phyloP scores from a whole-genome alignment of 2,888 invertebrate genomes.

The Drosophila fulvimacula region DNA sequence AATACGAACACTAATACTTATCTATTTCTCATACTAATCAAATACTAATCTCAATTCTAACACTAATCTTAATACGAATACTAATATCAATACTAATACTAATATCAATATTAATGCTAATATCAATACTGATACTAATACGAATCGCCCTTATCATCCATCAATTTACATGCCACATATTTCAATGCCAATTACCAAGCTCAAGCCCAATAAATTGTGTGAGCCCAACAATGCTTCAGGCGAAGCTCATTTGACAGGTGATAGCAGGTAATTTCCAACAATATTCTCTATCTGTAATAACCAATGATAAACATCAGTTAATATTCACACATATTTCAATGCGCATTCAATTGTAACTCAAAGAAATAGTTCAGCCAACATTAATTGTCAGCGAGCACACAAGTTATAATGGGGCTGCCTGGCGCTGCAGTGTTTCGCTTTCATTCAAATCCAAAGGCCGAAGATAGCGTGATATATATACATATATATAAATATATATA shows the following conservation, averaged over 20 bases:
- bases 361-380: conserved; percentile 23
- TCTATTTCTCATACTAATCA: neutral
- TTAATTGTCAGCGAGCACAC: conserved; percentile 12
- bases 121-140: conserved; percentile 4
- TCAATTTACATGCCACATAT: neutral
- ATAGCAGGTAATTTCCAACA: neutral
- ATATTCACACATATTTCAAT: conserved; percentile 13
- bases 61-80: neutral
- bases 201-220: neutral
- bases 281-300: neutral
- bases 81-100: neutral
- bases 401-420: neutral
- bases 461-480: conserved; percentile 1
- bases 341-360: conserved; percentile 22
- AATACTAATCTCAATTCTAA: neutral
- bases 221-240: neutral
- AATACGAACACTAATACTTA: neutral
- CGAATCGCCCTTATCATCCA: neutral
- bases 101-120: neutral
- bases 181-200: neutral
- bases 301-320: conserved; percentile 3
- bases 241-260: conserved; percentile 1
- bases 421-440: neutral
- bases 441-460: conserved; percentile 26
- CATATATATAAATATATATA: neutral